Percentiles rank a stretch among this genome's conserved stretches.
Evolutionary conservation across 2,113 vertebrate species (phyloP).

Genomic region (Synchiropus splendidus): DNA sequence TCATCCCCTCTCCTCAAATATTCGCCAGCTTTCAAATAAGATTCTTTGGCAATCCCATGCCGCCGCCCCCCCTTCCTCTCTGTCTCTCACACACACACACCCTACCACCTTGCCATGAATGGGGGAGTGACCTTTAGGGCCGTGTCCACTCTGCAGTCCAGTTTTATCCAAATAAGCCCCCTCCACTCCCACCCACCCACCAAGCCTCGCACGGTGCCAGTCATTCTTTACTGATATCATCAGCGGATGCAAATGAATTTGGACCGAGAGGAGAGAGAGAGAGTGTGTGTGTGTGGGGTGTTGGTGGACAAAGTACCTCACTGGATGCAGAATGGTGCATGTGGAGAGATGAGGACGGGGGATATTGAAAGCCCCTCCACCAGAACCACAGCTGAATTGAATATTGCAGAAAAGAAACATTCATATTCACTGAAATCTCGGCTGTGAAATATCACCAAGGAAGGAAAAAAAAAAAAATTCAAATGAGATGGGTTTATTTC

Average conservation of each 20-base stretch:
- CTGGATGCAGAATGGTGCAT: constrained; percentile 50
- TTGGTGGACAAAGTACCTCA: constrained; percentile 56
- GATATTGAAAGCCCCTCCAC: constrained; percentile 52
- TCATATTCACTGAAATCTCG: constrained; percentile 52
- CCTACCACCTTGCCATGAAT: constrained; percentile 63
- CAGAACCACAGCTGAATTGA: constrained; percentile 51
- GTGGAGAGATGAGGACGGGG: constrained; percentile 47
- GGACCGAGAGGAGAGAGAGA: constrained; percentile 25
- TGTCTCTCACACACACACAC: constrained; percentile 32
- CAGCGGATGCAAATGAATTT: constrained; percentile 70
- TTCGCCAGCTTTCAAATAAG: constrained; percentile 62
- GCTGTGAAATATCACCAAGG: constrained; percentile 40
- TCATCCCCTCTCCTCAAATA: constrained; percentile 57
- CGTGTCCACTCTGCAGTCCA: constrained; percentile 68
- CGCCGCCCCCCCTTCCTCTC: constrained; percentile 13
- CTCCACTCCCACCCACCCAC: constrained; percentile 26
- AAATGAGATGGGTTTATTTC: constrained; percentile 64
- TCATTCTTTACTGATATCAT: constrained; percentile 70
- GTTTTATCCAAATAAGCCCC: constrained; percentile 57
- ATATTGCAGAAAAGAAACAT: constrained; percentile 38
- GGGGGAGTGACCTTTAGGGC: constrained; percentile 60
- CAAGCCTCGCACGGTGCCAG: constrained; percentile 54
- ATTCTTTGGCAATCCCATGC: constrained; percentile 55
- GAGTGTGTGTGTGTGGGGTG: constrained; percentile 17
- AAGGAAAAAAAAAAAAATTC: constrained; percentile 38